Evolutionary conservation across 2,113 vertebrate species (phyloP), one percentile per base, ranked within the genome.

Genomic region (Tor tambroides): DNA sequence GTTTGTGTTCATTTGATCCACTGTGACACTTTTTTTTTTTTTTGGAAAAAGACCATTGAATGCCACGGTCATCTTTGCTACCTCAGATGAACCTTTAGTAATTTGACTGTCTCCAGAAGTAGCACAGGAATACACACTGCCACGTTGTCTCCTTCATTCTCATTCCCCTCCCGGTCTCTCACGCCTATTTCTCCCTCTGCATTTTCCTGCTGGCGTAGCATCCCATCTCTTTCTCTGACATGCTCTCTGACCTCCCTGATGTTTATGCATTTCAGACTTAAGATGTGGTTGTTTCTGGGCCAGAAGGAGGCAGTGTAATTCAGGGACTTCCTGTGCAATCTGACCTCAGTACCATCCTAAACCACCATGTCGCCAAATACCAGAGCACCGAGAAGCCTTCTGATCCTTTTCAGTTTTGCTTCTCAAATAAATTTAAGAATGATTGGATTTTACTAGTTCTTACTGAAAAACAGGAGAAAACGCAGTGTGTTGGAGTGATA

Each of bases 131-230:
- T 28, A 93, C 88, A 91, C 92, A 93, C 91, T 95, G 95, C 94
- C 95, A 95, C 95, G 95, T 95, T 86, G 93, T 93, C 94, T 94
- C 90, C 91, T 89, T 87, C 86, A 59, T 85, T 83, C 86, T 86
- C 69, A 80, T 81, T 89, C 85, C 85, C 85, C 90, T 89, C 86
- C 85, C 86, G 11, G 79, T 84, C 84, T 88, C 89, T 90, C 69
- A 78, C 11, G 80, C 65, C 82, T 83, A 35, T 87, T 80, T 80
- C n/a, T 84, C 56, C 17, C 49, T 23, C 54, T 77, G 41, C 21
- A 38, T 54, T 46, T 76, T 72, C 43, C 43, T 28, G 43, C 19
- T 71, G 82, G 51, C 46, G 38, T 76, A 19, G 8, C 32, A 15
- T 56, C 67, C 69, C 75, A 75, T 81, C 7, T 75, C n/a, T 67